Evolutionary conservation across 2,888 invertebrate genomes (phyloP).

Genomic region (Drosophila mayaguana): DNA sequence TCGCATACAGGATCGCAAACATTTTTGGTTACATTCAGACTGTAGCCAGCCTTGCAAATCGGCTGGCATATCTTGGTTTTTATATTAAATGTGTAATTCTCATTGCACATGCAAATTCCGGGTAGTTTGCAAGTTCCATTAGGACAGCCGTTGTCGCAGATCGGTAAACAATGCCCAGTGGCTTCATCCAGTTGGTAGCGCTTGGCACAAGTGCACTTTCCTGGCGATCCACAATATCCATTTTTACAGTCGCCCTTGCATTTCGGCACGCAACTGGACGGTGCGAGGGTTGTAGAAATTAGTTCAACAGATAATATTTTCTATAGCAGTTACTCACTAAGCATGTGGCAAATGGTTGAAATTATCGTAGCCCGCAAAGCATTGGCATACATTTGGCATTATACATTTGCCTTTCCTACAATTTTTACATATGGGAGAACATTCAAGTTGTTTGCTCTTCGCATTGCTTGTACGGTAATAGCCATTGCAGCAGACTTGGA

Average conservation of each 20-base stretch:
- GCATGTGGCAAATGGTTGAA: constrained; percentile 44
- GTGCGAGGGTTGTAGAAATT: background rate
- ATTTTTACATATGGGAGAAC: constrained; percentile 63
- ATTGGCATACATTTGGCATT: constrained; percentile 83
- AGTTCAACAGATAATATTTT: background rate
- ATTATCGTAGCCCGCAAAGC: constrained; percentile 82
- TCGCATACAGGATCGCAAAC: constrained; percentile 64
- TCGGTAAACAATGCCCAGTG: constrained; percentile 71
- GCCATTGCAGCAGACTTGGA: constrained; percentile 60
- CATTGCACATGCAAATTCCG: constrained; percentile 87
- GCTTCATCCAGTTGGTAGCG: constrained; percentile 35
- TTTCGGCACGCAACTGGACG: constrained; percentile 74
- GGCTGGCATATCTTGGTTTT: constrained; percentile 78
- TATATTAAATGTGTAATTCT: constrained; percentile 85
- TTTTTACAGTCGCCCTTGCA: constrained; percentile 77
- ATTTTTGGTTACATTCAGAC: constrained; percentile 22
- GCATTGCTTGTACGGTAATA: constrained; percentile 26
- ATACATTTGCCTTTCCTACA: constrained; percentile 77
- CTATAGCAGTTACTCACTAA: constrained; percentile 35
- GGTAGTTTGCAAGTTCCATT: constrained; percentile 85
- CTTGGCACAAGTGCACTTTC: constrained; percentile 70
- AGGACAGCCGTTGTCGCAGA: constrained; percentile 74
- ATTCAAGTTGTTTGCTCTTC: constrained; percentile 22
- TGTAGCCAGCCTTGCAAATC: constrained; percentile 46
- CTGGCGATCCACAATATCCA: constrained; percentile 78